These are phyloP conservation scores for Oncopodura yosiiana DNA, from an alignment of 1,140 invertebrate species.

Conservation along the genomic window DNA sequence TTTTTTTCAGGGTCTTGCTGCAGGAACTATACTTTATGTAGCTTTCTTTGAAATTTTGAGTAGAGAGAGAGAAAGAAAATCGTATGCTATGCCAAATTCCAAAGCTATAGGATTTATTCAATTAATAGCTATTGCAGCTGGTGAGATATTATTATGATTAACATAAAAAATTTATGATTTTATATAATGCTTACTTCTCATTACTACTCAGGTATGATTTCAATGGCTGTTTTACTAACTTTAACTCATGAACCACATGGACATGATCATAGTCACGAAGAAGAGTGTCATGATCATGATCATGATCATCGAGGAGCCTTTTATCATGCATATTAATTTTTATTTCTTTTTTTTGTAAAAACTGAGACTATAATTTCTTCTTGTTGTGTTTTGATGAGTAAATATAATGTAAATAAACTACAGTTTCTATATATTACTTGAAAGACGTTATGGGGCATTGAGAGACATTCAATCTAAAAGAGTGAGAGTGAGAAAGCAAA, in stretches of 20 bases:
- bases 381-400: too few species aligned
- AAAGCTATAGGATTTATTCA: slow-evolving; percentile 31
- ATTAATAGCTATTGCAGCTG: slow-evolving; percentile 12
- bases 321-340: too few species aligned
- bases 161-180: too few species aligned
- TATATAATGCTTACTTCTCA: too few species aligned
- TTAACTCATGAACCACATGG: background rate
- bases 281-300: slow-evolving; percentile 11
- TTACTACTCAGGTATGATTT: background rate
- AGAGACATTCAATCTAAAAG: too few species aligned
- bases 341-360: background rate
- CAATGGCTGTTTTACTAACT: slow-evolving; percentile 20
- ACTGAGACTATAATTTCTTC: too few species aligned
- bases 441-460: too few species aligned
- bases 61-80: slow-evolving; percentile 41
- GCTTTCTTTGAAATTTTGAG: slow-evolving; percentile 84
- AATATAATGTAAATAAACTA: too few species aligned
- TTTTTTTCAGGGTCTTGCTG: slow-evolving; percentile 65
- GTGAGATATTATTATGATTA: too few species aligned
- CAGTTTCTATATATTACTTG: too few species aligned
- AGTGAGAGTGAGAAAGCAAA: too few species aligned
- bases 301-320: slow-evolving; percentile 6
- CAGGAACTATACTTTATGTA: slow-evolving; percentile 77
- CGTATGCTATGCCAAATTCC: slow-evolving; percentile 9
- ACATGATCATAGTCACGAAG: slow-evolving; percentile 11